phyloP scores from a whole-genome alignment of 2,888 invertebrate genomes.

The Cephus pulcher region DNA sequence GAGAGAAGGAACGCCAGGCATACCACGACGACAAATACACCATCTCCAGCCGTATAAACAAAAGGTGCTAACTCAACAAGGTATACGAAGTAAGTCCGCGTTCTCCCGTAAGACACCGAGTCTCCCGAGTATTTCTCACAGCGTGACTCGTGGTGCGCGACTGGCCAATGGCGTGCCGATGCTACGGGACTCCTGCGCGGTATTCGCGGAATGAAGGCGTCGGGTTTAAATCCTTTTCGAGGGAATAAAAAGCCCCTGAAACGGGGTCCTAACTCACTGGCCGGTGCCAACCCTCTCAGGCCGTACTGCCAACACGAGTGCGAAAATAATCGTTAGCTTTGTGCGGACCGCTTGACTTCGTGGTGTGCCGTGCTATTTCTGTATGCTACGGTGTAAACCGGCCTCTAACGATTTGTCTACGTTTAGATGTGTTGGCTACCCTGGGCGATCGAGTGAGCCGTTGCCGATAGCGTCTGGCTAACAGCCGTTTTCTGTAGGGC shows the following conservation, averaged over 20 bases:
- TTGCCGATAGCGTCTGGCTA: neutral
- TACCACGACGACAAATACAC: slow-evolving; percentile 23
- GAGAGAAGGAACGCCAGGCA: slow-evolving; percentile 16
- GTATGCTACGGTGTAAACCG: neutral
- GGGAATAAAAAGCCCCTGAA: slow-evolving; percentile 31
- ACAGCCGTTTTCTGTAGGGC: neutral
- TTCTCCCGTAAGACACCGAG: slow-evolving; percentile 9
- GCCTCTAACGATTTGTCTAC: slow-evolving; percentile 5
- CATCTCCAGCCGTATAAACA: slow-evolving; percentile 12
- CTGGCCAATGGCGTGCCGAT: slow-evolving; percentile 10
- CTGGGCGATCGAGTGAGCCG: neutral
- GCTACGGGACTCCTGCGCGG: slow-evolving; percentile 24
- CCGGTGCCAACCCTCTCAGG: slow-evolving; percentile 3
- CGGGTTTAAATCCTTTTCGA: slow-evolving; percentile 35
- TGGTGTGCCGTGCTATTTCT: neutral
- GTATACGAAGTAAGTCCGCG: slow-evolving; percentile 10
- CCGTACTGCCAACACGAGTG: slow-evolving; percentile 31
- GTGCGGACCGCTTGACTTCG: slow-evolving; percentile 38
- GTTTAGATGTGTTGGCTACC: neutral
- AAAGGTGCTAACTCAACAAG: slow-evolving; percentile 24
- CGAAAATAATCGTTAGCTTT: slow-evolving; percentile 58
- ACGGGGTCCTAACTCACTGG: slow-evolving; percentile 41
- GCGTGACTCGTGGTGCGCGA: neutral
- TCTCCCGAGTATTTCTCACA: neutral
- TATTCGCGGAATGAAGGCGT: slow-evolving; percentile 44